These are phyloP conservation scores for Ophion slaviceki DNA, from an alignment of 2,888 invertebrate species.

Conservation along the genomic window DNA sequence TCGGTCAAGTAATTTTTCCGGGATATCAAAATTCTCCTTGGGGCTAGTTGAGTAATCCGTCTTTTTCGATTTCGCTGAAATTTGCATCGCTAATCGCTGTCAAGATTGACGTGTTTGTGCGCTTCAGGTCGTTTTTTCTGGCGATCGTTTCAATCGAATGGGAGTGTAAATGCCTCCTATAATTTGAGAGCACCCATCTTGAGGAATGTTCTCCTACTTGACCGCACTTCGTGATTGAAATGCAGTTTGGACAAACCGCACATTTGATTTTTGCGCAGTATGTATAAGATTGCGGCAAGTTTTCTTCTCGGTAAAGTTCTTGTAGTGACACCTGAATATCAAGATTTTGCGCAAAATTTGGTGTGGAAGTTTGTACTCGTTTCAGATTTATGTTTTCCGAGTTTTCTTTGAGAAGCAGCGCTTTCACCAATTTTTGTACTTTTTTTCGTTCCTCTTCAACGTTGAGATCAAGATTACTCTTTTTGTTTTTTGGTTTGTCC, in stretches of 20 bases:
- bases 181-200: constrained; percentile 55
- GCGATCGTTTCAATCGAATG: constrained; percentile 22
- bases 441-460: constrained; percentile 40
- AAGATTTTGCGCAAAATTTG: too few relatives aligned
- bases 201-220: constrained; percentile 9
- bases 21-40: constrained; percentile 21
- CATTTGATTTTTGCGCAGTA: too few relatives aligned
- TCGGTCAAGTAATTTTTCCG: constrained; percentile 27
- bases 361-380: too few relatives aligned
- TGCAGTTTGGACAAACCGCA: too few relatives aligned
- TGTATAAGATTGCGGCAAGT: too few relatives aligned
- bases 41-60: constrained; percentile 10
- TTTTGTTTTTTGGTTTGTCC: constrained; percentile 2
- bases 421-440: constrained; percentile 13
- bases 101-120: constrained; percentile 27
- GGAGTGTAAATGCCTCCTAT: constrained; percentile 43
- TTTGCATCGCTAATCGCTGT: constrained; percentile 3
- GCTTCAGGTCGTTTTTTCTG: constrained; percentile 16
- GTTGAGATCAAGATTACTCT: constrained; percentile 13
- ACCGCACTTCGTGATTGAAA: too few relatives aligned
- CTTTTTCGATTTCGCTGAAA: constrained; percentile 9
- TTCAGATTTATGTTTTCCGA: too few relatives aligned
- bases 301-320: too few relatives aligned
- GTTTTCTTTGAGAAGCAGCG: constrained; percentile 8
- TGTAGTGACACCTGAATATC: too few relatives aligned